Evolutionary conservation across 1,140 invertebrate genomes (phyloP).

Genomic region (Pollicipes pollicipes): DNA sequence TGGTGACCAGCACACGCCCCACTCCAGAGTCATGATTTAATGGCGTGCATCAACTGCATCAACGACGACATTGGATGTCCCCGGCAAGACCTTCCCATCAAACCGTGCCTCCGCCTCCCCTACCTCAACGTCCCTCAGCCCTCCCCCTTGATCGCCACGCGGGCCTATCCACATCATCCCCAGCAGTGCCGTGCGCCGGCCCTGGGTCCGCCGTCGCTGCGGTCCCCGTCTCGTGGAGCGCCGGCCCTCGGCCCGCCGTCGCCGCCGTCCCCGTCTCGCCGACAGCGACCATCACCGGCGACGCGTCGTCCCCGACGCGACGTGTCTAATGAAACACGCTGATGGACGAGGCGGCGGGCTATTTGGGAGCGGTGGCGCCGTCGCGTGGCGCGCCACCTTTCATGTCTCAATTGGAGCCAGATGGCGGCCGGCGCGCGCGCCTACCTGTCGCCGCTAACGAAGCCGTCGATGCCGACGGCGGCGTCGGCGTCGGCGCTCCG

Average conservation of each 20-base stretch:
- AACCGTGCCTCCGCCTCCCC: too few species aligned
- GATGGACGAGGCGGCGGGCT: not conserved
- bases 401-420: not conserved
- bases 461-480: not conserved
- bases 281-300: slow-evolving; percentile 1
- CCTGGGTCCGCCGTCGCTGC: too few species aligned
- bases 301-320: not conserved
- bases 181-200: too few species aligned
- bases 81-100: too few species aligned
- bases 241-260: not conserved
- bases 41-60: too few species aligned
- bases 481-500: not conserved
- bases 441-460: slow-evolving; percentile 1
- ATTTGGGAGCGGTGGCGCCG: not conserved
- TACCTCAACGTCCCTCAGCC: too few species aligned
- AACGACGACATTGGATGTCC: too few species aligned
- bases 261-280: not conserved
- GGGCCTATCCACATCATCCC: too few species aligned
- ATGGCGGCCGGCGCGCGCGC: not conserved
- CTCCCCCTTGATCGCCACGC: too few species aligned
- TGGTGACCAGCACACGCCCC: too few species aligned
- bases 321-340: not conserved
- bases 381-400: not conserved
- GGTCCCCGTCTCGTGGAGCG: not conserved
- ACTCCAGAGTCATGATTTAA: too few species aligned